Evolutionary conservation across 1,140 invertebrate species (phyloP).

Genomic region (Batillaria attramentaria): DNA sequence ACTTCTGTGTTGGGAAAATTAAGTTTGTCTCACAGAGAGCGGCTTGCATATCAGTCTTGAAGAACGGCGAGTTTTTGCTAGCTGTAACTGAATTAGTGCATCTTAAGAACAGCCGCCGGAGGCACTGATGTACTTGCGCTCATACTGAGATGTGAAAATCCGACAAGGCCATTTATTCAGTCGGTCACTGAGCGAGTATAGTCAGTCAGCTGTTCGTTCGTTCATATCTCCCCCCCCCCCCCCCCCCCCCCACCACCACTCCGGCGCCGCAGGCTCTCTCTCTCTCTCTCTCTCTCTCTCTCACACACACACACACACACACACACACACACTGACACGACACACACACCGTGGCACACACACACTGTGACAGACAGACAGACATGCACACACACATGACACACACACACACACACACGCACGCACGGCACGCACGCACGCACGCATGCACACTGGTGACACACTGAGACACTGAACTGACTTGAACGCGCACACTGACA

Average conservation of each 20-base stretch:
- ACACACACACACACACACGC: neutral
- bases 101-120: neutral
- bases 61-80: no score
- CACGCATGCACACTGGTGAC: neutral
- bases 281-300: slow-evolving; percentile 14
- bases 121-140: neutral
- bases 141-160: neutral
- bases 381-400: neutral
- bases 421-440: neutral
- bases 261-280: neutral
- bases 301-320: neutral
- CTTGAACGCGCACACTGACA: no score
- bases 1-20: no score
- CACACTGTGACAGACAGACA: neutral
- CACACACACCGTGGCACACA: neutral
- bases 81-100: no score
- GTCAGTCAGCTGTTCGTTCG: neutral
- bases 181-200: neutral
- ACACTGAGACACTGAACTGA: no score
- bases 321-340: neutral
- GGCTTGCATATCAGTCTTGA: no score
- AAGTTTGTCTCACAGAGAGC: no score
- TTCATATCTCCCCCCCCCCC: neutral
- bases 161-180: neutral
- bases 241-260: neutral